phyloP scores from a whole-genome alignment of 2,888 invertebrate genomes.

The Yponomeuta plumbellus region DNA sequence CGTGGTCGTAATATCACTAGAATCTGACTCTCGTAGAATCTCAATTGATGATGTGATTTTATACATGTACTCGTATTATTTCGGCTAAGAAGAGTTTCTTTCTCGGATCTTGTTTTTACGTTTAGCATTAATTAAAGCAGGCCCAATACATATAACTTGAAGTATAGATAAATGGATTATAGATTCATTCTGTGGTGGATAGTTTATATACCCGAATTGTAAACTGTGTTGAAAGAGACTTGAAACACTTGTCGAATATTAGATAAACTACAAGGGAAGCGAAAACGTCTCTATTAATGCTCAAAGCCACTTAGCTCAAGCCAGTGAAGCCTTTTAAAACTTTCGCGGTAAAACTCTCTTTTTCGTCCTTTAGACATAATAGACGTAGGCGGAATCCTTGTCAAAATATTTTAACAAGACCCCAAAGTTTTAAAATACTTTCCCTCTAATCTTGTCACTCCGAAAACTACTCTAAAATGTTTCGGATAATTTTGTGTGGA shows the following conservation, averaged over 20 bases:
- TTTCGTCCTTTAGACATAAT: neutral
- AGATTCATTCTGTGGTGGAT: no score
- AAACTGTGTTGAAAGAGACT: neutral
- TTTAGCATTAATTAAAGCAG: no score
- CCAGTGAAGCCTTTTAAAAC: conserved; percentile 8
- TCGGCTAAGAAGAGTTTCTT: no score
- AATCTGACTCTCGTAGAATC: no score
- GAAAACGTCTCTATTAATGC: conserved; percentile 3
- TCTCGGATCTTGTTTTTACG: no score
- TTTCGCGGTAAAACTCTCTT: neutral
- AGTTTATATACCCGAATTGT: neutral
- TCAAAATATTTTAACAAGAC: conserved; percentile 16
- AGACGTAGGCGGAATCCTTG: neutral
- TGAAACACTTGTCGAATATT: neutral
- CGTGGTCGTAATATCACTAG: no score
- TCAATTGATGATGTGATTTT: no score
- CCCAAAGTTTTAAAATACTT: neutral
- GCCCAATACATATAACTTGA: no score
- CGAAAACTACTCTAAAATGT: neutral
- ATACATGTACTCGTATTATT: no score
- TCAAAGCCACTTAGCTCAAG: neutral
- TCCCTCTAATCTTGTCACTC: neutral
- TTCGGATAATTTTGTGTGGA: no score
- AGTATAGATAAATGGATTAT: no score
- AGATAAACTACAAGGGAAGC: neutral